Base-by-base conservation (phyloP, 1,140 invertebrate species). In the Drosophila obscura region DNA sequence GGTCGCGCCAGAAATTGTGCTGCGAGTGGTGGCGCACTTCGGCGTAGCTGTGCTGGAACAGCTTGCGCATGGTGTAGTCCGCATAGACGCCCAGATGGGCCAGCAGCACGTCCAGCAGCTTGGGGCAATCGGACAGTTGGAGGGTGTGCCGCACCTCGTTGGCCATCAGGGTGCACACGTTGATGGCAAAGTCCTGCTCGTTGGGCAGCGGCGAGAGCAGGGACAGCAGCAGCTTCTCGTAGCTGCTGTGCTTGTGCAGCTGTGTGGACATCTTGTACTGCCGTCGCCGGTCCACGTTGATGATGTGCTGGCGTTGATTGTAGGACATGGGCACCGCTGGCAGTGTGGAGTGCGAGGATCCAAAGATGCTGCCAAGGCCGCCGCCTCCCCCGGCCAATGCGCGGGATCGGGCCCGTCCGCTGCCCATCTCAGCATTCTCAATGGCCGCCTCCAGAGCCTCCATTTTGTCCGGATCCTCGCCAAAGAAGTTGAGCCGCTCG, bases 141-240 rank as follows among this genome's bases (percentile, higher is more conserved):
- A 99, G 92, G 4, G 96, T 95, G 85, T 98, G 96, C 56, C 96
- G 96, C 39, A 97, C 96, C 90, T 99, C 98, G 80, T 98, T 98
- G 19, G 97, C 98, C 67, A 99, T 93, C 51, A 99, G 93, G 0
- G 97, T 98, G 91, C 98, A 99, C 0, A 99, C 97, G 92, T 99
- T 99, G 57, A 99, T 96, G 3, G 98, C 98, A 93, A 99, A 98
- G 91, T 99, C 98, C 91, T 99, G 97, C 93, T 99, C 99, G 92
- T 99, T 99, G 13, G 98, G 98, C 77, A 99, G 93, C 1, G 98
- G 98, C 39, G 97, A 98, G 16, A 98, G 92, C 6, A 99, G 93
- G 0, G 98, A 98, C 28, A 98, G 93, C 19, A 97, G 95, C 11
- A 99, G 93, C 77, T 96, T 96, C 77, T 97, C 96, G 87, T 98